Conservation (phyloP, 2,888 invertebrate species). For the Nymphalis urticae region DNA sequence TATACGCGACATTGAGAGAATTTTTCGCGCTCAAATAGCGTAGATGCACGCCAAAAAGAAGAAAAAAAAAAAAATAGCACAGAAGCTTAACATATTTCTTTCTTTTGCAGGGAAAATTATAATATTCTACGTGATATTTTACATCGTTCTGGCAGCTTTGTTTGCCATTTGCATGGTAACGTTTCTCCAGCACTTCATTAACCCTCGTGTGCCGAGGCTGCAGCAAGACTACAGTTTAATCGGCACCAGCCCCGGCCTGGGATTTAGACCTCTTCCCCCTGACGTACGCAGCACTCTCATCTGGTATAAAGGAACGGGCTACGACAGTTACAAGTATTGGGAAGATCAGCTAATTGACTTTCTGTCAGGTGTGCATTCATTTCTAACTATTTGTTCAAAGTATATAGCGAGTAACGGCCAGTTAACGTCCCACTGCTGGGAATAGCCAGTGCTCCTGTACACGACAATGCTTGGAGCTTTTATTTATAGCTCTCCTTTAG, state of each 20-base stretch:
- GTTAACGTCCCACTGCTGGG: no score
- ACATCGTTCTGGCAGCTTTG: slow-evolving; percentile 91
- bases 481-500: no score
- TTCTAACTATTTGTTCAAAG: background rate
- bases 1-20: no score
- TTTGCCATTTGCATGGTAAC: slow-evolving; percentile 96
- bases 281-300: slow-evolving; percentile 97
- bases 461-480: no score
- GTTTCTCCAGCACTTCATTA: slow-evolving; percentile 94
- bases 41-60: no score
- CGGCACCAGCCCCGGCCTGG: slow-evolving; percentile 96
- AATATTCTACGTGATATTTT: slow-evolving; percentile 96
- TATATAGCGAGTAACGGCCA: no score
- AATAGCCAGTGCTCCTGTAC: background rate
- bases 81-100: background rate
- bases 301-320: slow-evolving; percentile 93
- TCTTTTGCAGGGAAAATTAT: slow-evolving; percentile 90
- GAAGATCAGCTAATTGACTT: slow-evolving; percentile 88
- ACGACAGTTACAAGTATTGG: slow-evolving; percentile 90
- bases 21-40: no score
- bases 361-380: slow-evolving; percentile 81
- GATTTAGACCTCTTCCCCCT: slow-evolving; percentile 95
- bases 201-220: slow-evolving; percentile 93
- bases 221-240: slow-evolving; percentile 91
- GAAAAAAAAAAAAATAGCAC: no score